Base-by-base conservation (phyloP, 2,797 vertebrate species). In the Fistularia tabacaria region DNA sequence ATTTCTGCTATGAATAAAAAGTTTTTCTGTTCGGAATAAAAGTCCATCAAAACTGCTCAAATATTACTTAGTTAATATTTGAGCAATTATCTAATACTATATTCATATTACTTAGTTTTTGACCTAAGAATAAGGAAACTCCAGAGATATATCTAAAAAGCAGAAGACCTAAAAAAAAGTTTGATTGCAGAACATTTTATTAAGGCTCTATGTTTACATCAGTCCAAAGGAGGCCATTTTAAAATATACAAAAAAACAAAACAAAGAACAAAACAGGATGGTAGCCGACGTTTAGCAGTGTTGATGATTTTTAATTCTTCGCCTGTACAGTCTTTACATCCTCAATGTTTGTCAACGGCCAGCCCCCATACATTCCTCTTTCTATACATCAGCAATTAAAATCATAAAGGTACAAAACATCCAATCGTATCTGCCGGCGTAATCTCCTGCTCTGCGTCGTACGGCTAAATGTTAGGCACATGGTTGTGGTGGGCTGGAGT, bases 141-240 rank as follows among this genome's bases (percentile, higher is more conserved):
- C 14, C 36, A 37, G 8, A n/a, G 4, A 37, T 46, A 8, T 46
- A 0, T 13, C 1, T 7, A 6, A 8, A 14, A 8, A 8, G 13
- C n/a, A 38, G 38, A 9, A 38, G 8, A 38, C 7, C 5, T 7
- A 15, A 2, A 38, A 3, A 15, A 7, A 46, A 7, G 0, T 48
- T 58, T 59, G 37, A 64, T 71, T 82, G 46, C 60, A 50, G 64
- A 74, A 65, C 54, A 74, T 69, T 80, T 84, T 78, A 77, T 80
- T 83, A 14, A 64, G 58, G 47, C 51, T 61, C 73, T 40, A 79
- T 73, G 82, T 87, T 82, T 84, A 85, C 79, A 85, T 74, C 14
- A 52, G 38, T 48, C 60, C 54, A 61, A 56, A 62, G 54, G 44
- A 64, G 65, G 42, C 41, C 55, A 49, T 38, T 46, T 57, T 59